A percentile compares a stretch with the other conserved stretches of the same genome.
phyloP scores from a whole-genome alignment of 2,888 invertebrate genomes.

The Pammene aurita region DNA sequence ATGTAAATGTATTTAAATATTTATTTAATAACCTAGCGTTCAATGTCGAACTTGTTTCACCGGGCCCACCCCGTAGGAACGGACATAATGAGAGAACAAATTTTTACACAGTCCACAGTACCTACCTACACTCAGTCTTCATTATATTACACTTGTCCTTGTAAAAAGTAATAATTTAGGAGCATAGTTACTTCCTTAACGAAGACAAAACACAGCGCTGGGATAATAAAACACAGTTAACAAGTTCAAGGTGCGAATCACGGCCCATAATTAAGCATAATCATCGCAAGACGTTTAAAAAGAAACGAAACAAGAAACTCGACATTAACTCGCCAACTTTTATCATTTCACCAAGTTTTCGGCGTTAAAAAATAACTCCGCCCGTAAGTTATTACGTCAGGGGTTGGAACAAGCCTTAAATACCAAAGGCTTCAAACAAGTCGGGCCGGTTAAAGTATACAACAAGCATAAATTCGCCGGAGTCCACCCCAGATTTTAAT shows the following conservation, averaged over 20 bases:
- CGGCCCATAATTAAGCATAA: constrained; percentile 44
- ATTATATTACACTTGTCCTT: not conserved
- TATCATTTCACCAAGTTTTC: constrained; percentile 45
- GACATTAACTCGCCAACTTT: constrained; percentile 45
- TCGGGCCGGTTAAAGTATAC: constrained; percentile 51
- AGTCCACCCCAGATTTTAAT: constrained; percentile 73
- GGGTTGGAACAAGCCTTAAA: constrained; percentile 44
- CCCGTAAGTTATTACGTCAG: constrained; percentile 43
- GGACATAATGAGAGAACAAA: too few relatives aligned
- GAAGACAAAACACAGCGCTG: not conserved
- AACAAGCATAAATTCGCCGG: constrained; percentile 73
- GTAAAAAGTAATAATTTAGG: not conserved
- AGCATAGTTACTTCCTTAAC: not conserved
- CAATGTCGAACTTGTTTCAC: too few relatives aligned
- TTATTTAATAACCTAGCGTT: too few relatives aligned
- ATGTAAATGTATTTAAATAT: too few relatives aligned
- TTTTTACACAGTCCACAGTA: too few relatives aligned
- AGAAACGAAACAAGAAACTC: constrained; percentile 44
- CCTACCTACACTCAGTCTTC: too few relatives aligned
- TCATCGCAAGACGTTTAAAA: constrained; percentile 45
- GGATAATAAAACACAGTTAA: constrained; percentile 38
- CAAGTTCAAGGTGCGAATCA: constrained; percentile 35
- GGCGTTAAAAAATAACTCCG: constrained; percentile 44
- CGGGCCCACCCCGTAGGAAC: too few relatives aligned
- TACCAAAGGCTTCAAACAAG: constrained; percentile 44